A percentile compares a stretch with the other conserved stretches of the same genome.
Conservation (phyloP, 2,797 vertebrate genomes). For the Ctenopoma multispine region DNA sequence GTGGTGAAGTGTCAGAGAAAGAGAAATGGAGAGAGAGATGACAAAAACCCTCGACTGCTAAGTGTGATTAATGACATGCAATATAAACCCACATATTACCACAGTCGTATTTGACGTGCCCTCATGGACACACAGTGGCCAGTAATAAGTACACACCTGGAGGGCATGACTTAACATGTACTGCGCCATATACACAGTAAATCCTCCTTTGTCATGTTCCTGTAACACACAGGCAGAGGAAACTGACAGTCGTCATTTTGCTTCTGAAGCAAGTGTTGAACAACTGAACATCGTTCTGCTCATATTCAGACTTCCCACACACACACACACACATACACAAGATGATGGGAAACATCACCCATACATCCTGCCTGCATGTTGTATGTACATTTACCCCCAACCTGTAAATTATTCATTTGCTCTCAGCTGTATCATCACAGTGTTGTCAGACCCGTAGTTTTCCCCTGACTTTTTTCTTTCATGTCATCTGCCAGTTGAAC, state of each 20-base stretch:
- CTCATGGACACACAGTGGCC: slow-evolving; percentile 1
- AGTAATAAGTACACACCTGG: neutral
- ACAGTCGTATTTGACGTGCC: slow-evolving; percentile 22
- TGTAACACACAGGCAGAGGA: neutral
- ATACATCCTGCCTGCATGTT: neutral
- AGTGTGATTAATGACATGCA: slow-evolving; percentile 44
- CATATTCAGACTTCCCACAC: neutral
- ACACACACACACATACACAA: neutral
- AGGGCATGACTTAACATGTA: slow-evolving; percentile 10
- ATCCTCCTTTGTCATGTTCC: neutral
- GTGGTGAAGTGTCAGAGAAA: slow-evolving; percentile 7
- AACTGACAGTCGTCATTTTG: neutral
- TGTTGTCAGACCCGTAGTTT: no score
- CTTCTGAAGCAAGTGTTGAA: no score
- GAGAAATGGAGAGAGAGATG: slow-evolving; percentile 1
- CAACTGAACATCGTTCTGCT: neutral
- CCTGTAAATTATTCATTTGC: no score
- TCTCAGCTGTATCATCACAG: no score
- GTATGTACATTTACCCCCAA: no score
- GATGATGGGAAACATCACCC: neutral
- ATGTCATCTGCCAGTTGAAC: no score
- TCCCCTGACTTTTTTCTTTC: no score
- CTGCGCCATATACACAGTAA: neutral
- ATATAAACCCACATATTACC: slow-evolving; percentile 39
- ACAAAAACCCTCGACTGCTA: neutral